Evolutionary conservation across 2,113 vertebrate species (phyloP).

Genomic region (Callipepla californica): DNA sequence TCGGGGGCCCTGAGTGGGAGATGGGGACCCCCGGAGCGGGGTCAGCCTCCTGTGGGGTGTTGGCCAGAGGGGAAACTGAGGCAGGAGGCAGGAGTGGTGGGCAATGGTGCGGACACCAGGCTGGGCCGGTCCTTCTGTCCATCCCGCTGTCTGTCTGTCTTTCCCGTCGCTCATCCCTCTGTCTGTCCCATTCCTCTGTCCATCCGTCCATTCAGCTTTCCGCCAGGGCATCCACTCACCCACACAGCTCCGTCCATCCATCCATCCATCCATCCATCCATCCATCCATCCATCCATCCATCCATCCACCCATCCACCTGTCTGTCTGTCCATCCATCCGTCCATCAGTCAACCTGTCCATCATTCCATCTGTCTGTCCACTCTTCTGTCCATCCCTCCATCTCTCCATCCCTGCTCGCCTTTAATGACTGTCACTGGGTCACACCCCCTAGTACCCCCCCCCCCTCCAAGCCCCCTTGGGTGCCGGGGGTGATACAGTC

Average conservation of each 20-base stretch:
- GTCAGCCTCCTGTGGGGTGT: too few species aligned
- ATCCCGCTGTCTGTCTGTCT: not conserved
- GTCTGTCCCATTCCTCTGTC: not conserved
- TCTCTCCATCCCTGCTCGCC: not conserved
- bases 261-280: too few species aligned
- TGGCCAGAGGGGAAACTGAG: not conserved
- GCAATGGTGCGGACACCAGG: too few species aligned
- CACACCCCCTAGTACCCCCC: accelerated
- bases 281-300: too few species aligned
- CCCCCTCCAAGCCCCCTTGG: not conserved
- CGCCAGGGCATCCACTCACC: not conserved
- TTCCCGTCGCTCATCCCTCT: too few species aligned
- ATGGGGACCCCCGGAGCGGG: not conserved
- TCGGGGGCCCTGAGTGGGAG: not conserved
- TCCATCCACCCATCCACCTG: too few species aligned
- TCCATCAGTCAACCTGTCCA: too few species aligned
- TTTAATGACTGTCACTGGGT: not conserved
- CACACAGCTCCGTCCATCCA: too few species aligned
- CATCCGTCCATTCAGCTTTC: not conserved
- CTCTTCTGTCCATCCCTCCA: not conserved
- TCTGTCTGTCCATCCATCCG: too few species aligned
- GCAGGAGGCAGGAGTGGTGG: too few species aligned
- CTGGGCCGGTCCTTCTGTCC: too few species aligned
- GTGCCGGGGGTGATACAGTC: accelerated
- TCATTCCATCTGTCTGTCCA: not conserved